These are phyloP conservation scores for Aplocera efformata DNA, from an alignment of 2,888 invertebrate genomes.

Conservation along the genomic window DNA sequence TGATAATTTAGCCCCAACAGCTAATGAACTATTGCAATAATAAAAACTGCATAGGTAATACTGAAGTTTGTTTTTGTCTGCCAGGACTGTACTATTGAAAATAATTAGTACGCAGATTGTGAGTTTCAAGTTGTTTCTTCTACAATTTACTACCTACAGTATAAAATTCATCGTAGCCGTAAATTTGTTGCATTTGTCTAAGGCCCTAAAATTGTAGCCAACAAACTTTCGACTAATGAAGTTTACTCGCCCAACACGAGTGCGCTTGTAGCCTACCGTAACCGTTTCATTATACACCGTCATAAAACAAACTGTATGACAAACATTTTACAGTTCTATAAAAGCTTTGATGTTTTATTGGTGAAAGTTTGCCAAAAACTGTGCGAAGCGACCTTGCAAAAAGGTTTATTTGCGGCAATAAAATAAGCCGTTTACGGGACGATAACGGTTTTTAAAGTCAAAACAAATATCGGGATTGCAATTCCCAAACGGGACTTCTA, in stretches of 20 bases:
- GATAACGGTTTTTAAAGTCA: conserved; percentile 44
- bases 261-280: conserved; percentile 19
- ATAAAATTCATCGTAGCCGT: conserved; percentile 16
- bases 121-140: no score
- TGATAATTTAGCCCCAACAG: no score
- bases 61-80: no score
- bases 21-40: no score
- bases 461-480: conserved; percentile 41
- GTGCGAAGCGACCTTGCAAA: conserved; percentile 20
- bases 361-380: conserved; percentile 25
- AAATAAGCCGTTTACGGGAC: conserved; percentile 48
- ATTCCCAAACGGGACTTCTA: conserved; percentile 37
- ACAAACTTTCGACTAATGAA: conserved; percentile 20
- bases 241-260: conserved; percentile 20
- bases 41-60: no score
- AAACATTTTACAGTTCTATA: conserved; percentile 21
- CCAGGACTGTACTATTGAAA: no score
- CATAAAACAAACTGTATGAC: conserved; percentile 26
- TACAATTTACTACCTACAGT: neutral
- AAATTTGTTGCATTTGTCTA: conserved; percentile 21
- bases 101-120: no score
- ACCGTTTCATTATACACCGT: conserved; percentile 20
- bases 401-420: conserved; percentile 55
- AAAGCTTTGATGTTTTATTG: conserved; percentile 23
- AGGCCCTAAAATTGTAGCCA: conserved; percentile 26